Conservation (phyloP, 2,888 invertebrate species). For the Antheraea assamensis region DNA sequence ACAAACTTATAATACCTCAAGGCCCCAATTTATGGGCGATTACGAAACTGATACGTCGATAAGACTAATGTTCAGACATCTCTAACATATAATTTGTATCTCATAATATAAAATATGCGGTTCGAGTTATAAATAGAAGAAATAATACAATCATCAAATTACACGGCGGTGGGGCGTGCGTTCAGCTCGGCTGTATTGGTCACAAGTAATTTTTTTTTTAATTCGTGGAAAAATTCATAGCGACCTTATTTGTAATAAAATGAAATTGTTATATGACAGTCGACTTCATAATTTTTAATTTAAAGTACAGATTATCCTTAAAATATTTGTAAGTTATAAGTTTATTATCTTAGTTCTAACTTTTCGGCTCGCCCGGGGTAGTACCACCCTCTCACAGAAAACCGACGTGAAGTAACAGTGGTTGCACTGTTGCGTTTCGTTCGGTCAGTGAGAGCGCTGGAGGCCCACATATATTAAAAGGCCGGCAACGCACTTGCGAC, state of each 20-base stretch:
- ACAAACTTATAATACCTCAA: slow-evolving; percentile 25
- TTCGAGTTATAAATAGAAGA: slow-evolving; percentile 49
- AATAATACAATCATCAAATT: slow-evolving; percentile 60
- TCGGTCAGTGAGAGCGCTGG: too few species aligned
- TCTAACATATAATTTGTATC: slow-evolving; percentile 57
- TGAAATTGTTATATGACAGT: background rate
- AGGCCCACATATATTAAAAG: too few species aligned
- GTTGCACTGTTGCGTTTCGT: too few species aligned
- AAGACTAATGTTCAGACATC: slow-evolving; percentile 48
- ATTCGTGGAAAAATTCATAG: background rate
- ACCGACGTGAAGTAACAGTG: too few species aligned
- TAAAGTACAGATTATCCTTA: too few species aligned
- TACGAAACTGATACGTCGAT: slow-evolving; percentile 53
- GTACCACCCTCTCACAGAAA: too few species aligned
- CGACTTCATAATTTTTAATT: background rate
- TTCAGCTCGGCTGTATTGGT: slow-evolving; percentile 34
- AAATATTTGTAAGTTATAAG: too few species aligned
- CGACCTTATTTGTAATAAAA: background rate
- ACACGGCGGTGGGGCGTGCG: slow-evolving; percentile 49
- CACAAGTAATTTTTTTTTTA: slow-evolving; percentile 2
- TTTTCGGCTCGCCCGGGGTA: too few species aligned
- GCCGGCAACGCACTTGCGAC: too few species aligned
- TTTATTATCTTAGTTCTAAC: too few species aligned
- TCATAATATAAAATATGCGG: slow-evolving; percentile 39
- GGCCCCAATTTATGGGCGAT: slow-evolving; percentile 54